phyloP scores from a whole-genome alignment of 2,113 vertebrate genomes.

The Leucoraja erinaceus region DNA sequence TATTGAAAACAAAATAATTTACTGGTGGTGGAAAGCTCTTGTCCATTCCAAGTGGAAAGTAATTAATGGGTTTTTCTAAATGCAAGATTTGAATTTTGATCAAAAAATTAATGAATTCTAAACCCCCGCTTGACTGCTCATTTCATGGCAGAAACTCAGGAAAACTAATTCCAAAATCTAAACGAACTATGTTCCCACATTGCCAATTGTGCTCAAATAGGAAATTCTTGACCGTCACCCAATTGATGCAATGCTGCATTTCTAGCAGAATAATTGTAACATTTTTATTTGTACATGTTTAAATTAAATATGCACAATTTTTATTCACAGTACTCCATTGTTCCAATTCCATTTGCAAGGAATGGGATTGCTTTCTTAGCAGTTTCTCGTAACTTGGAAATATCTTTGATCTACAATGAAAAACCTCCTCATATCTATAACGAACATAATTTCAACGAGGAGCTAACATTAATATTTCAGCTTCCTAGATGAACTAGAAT shows the following conservation, averaged over 20 bases:
- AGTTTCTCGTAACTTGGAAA: background rate
- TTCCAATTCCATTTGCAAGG: background rate
- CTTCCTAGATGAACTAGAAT: background rate
- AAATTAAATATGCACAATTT: background rate
- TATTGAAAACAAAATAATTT: too few relatives aligned
- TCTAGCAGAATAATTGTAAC: background rate
- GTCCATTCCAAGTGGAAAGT: too few relatives aligned
- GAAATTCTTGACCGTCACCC: background rate
- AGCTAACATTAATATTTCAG: background rate
- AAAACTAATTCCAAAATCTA: too few relatives aligned
- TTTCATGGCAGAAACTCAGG: too few relatives aligned
- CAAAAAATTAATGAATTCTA: too few relatives aligned
- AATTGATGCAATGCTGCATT: background rate
- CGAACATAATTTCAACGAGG: background rate
- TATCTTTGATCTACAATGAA: background rate
- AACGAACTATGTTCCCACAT: too few relatives aligned
- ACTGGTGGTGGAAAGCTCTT: too few relatives aligned
- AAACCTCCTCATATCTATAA: background rate
- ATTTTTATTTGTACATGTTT: background rate
- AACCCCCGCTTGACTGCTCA: too few relatives aligned
- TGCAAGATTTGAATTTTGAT: too few relatives aligned
- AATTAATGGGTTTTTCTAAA: too few relatives aligned
- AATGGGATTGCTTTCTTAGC: background rate
- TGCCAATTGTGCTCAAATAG: too few relatives aligned
- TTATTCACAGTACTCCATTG: background rate